These are phyloP conservation scores for Rhizoglyphus robini DNA, from an alignment of 1,140 invertebrate genomes.

Conservation along the genomic window DNA sequence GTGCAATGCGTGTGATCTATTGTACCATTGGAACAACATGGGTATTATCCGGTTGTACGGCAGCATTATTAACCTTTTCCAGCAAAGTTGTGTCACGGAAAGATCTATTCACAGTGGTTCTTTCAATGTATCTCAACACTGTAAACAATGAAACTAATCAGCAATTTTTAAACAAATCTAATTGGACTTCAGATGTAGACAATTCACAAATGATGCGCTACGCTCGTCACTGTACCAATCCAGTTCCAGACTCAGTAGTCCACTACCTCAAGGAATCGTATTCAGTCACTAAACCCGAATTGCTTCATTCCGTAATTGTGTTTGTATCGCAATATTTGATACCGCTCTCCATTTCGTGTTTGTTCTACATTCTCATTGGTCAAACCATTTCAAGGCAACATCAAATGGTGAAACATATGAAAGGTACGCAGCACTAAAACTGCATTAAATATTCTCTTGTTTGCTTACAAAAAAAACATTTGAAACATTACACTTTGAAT, in stretches of 20 bases:
- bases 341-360: not conserved
- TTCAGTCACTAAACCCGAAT: not conserved
- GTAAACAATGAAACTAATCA: no score
- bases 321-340: slow-evolving; percentile 16
- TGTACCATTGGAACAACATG: not conserved
- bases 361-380: slow-evolving; percentile 3
- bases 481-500: no score
- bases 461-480: no score
- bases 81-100: not conserved
- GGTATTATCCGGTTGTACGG: not conserved
- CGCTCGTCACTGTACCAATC: not conserved
- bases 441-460: no score
- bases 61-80: not conserved
- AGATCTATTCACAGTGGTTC: not conserved
- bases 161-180: no score
- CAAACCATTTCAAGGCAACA: not conserved
- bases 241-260: not conserved
- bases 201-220: not conserved
- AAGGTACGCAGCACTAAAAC: no score
- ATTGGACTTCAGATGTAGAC: no score
- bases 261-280: not conserved
- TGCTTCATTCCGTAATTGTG: not conserved
- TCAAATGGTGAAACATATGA: not conserved
- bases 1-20: slow-evolving; percentile 1
- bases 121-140: no score